Conservation (phyloP, 2,113 vertebrate genomes). For the Lepisosteus oculatus region DNA sequence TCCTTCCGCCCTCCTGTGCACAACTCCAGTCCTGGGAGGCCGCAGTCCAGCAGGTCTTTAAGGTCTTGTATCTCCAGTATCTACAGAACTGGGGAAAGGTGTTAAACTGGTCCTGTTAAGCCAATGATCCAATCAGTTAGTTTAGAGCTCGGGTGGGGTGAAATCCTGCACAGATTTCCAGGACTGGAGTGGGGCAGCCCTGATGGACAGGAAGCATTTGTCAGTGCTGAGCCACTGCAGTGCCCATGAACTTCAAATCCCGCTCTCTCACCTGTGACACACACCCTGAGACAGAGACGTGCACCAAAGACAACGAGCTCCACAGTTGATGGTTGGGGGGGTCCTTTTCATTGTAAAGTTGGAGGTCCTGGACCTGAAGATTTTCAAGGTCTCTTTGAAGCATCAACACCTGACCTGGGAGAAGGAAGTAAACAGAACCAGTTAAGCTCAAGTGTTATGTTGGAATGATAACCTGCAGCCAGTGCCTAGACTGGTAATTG, state of each 20-base stretch:
- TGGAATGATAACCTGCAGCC: too few relatives aligned
- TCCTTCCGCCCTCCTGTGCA: background rate
- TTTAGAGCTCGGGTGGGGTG: conserved; percentile 1
- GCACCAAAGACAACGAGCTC: background rate
- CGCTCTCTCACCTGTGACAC: conserved; percentile 10
- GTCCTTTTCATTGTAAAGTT: background rate
- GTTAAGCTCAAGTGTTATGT: too few relatives aligned
- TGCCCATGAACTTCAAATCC: conserved; percentile 11
- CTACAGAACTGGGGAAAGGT: too few relatives aligned
- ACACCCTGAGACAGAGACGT: conserved; percentile 13
- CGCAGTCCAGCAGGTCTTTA: too few relatives aligned
- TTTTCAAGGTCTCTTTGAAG: conserved; percentile 12
- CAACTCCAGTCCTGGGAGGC: too few relatives aligned
- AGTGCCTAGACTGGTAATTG: too few relatives aligned
- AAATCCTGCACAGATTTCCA: too few relatives aligned
- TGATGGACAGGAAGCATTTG: conserved; percentile 19
- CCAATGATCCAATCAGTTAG: background rate
- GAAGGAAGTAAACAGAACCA: too few relatives aligned
- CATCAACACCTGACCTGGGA: background rate
- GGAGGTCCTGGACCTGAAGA: too few relatives aligned
- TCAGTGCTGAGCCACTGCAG: conserved; percentile 12
- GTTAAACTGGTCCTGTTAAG: background rate
- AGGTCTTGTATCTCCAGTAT: too few relatives aligned
- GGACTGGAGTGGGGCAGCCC: too few relatives aligned
- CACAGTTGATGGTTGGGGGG: too few relatives aligned